A percentile compares a stretch with the other conserved stretches of the same genome.
Conservation (phyloP, 92 coral and sea anemone genomes). For the Pocillopora grandis region DNA sequence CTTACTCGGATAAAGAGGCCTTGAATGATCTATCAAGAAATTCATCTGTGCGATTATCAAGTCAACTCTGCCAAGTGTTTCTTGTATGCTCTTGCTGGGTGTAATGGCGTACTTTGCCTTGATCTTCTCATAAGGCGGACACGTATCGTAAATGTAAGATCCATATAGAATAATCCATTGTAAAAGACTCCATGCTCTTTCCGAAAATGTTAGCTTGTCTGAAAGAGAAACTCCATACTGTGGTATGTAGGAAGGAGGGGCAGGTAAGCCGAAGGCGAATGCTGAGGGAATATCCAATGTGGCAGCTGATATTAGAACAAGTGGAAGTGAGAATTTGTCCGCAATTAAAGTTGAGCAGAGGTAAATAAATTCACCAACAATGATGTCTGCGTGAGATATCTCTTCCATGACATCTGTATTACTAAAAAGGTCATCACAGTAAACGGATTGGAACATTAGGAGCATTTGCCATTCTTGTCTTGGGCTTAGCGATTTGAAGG, state of each 20-base stretch:
- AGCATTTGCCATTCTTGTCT: neutral
- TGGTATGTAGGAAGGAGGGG: conserved; percentile 41
- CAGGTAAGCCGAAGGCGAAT: neutral
- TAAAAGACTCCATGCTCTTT: conserved; percentile 18
- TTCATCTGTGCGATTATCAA: conserved; percentile 15
- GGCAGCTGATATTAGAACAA: conserved; percentile 6
- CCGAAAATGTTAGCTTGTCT: conserved; percentile 14
- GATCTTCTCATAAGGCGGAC: conserved; percentile 1
- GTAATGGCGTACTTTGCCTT: conserved; percentile 28
- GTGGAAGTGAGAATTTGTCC: conserved; percentile 34
- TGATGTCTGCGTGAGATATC: conserved; percentile 19
- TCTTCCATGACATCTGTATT: conserved; percentile 8
- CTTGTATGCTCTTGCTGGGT: conserved; percentile 29
- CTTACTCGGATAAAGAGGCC: conserved; percentile 24
- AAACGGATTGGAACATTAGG: neutral
- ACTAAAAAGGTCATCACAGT: conserved; percentile 8
- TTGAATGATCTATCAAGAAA: conserved; percentile 13
- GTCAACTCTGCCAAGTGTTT: conserved; percentile 33
- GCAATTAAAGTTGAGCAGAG: conserved; percentile 36
- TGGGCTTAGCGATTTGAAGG: neutral
- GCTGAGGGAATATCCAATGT: neutral
- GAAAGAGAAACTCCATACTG: conserved; percentile 10
- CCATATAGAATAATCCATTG: neutral
- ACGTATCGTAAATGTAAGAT: neutral
- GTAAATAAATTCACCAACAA: conserved; percentile 35